Conservation (phyloP, 2,113 vertebrate species). For the Chionis minor region DNA sequence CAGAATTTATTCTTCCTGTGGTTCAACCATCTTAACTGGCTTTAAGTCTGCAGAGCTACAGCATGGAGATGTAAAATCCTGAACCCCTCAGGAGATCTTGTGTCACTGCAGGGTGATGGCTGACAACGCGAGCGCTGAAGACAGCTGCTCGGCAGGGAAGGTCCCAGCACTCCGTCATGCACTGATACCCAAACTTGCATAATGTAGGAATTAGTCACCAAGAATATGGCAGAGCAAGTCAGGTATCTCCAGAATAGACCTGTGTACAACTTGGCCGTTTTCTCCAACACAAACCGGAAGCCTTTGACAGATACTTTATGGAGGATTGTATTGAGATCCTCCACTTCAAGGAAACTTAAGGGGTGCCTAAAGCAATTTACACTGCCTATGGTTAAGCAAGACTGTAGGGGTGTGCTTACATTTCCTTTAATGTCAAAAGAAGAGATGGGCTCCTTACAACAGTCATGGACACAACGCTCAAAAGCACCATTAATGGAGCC, state of each 20-base stretch:
- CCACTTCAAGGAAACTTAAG: neutral
- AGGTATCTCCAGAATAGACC: neutral
- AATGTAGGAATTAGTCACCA: neutral
- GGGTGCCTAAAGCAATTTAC: neutral
- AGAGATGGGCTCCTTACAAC: neutral
- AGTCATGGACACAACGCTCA: neutral
- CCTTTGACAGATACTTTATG: neutral
- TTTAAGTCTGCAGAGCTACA: neutral
- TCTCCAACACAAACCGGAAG: neutral
- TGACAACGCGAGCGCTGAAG: fast-evolving
- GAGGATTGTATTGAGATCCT: neutral
- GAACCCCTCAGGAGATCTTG: neutral
- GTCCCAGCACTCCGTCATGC: neutral
- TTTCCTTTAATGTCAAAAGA: neutral
- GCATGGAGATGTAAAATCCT: neutral
- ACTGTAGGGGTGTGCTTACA: neutral
- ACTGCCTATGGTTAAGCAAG: neutral
- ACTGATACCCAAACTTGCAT: neutral
- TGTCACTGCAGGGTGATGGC: neutral
- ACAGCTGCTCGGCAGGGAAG: neutral
- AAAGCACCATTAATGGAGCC: neutral
- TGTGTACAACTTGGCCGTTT: neutral
- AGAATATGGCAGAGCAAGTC: neutral
- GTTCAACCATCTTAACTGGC: neutral
- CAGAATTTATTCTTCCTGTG: neutral